Base-by-base conservation (phyloP, 2,797 vertebrate genomes). In the Callimico goeldii region DNA sequence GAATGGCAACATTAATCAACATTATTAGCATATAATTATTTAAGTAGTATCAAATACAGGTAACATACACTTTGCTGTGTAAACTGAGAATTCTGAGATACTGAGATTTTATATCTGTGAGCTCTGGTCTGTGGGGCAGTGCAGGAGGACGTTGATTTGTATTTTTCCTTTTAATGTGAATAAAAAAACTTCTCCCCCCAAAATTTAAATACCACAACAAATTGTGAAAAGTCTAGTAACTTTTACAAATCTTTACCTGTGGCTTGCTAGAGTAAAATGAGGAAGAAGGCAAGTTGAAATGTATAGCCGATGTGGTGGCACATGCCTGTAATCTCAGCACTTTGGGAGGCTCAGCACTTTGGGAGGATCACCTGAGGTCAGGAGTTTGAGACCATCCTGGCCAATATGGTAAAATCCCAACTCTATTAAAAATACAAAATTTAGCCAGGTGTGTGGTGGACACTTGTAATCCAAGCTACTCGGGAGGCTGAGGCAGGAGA, bases 231-330 rank as follows among this genome's bases (percentile, higher is more conserved):
- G n/a, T 76, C 48, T 81, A 48, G 22, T 87, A 14, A 86, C 28
- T 84, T 91, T 84, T 41, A 90, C 5, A 75, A 0, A 58, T 90
- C n/a, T 36, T 80, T 83, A 72, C 52, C 41, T 86, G 39, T 95
- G 95, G 58, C 46, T 94, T 91, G 43, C n/a, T 82, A n/a, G 82
- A 36, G n/a, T 85, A 19, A 88, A 52, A 94, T 61, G 55, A 75
- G 55, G 52, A 46, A 75, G 61, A 94, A 86, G 36, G 24, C 55
- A 95, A 95, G 55, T 48, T 15, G 28, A 95, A 90, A 64, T 55
- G 1, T 39, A 70, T 77, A 64, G 30, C 61, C 0, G 1, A 33
- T 33, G 6, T 0, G 14, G 6, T 64, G 61, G 61, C 61, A 64
- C 30, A 33, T 64, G 14, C 30, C 61, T 33, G 15, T 64, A 64